Conservation (phyloP, 2,113 vertebrate genomes). For the Addax nasomaculatus region DNA sequence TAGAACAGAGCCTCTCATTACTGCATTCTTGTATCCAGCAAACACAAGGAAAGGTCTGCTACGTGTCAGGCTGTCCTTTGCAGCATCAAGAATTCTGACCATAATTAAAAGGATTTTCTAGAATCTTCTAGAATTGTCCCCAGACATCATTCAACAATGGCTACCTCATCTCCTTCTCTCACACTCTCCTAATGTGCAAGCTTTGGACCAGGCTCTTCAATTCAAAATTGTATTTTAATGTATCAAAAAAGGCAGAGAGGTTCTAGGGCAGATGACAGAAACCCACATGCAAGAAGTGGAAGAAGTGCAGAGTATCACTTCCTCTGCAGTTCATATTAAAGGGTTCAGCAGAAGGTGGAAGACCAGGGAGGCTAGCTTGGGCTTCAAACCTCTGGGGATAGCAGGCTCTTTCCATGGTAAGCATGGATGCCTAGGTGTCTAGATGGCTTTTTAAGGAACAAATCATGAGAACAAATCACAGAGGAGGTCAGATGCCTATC, state of each 20-base stretch:
- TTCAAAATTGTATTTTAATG: background rate
- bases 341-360: too few relatives aligned
- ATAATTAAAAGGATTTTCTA: background rate
- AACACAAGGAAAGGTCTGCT: background rate
- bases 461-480: background rate
- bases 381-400: background rate
- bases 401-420: background rate
- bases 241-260: background rate
- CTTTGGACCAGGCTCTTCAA: background rate
- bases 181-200: background rate
- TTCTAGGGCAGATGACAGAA: background rate
- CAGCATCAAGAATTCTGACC: background rate
- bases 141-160: background rate
- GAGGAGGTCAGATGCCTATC: background rate
- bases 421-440: background rate
- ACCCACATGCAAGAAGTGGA: too few relatives aligned
- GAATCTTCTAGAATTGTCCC: background rate
- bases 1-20: background rate
- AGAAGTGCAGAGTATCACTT: too few relatives aligned
- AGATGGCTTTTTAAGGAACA: background rate
- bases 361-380: background rate
- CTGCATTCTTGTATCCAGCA: background rate
- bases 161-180: background rate
- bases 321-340: background rate
- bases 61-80: background rate